Evolutionary conservation across 2,797 vertebrate species (phyloP).

Genomic region (Mionectes olivaceus): DNA sequence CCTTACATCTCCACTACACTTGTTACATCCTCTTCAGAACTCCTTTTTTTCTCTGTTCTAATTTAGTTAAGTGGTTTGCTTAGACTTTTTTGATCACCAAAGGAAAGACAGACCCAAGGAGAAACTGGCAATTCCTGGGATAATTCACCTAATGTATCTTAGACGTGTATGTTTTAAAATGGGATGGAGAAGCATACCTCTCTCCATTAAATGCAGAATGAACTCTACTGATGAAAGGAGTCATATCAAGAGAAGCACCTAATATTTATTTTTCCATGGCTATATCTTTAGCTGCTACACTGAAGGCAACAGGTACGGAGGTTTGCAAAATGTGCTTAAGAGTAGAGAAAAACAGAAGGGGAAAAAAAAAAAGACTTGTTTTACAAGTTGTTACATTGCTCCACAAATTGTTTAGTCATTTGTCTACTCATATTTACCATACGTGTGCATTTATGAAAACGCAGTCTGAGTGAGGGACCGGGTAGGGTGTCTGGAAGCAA

Average conservation of each 20-base stretch:
- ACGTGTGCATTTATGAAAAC: background rate
- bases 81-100: background rate
- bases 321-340: background rate
- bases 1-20: background rate
- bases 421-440: background rate
- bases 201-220: background rate
- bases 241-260: background rate
- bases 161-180: background rate
- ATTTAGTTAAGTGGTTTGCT: background rate
- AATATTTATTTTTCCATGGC: background rate
- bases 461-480: background rate
- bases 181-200: background rate
- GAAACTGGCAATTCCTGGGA: background rate
- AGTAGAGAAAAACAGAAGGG: background rate
- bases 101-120: background rate
- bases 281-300: background rate
- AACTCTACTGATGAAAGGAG: background rate
- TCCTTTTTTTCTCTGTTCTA: background rate
- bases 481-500: background rate
- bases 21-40: background rate
- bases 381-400: background rate
- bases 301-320: background rate
- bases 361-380: background rate
- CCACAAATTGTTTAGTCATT: background rate
- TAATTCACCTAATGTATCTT: background rate